phyloP scores from a whole-genome alignment of 2,113 vertebrate genomes.

The Albula glossodonta region DNA sequence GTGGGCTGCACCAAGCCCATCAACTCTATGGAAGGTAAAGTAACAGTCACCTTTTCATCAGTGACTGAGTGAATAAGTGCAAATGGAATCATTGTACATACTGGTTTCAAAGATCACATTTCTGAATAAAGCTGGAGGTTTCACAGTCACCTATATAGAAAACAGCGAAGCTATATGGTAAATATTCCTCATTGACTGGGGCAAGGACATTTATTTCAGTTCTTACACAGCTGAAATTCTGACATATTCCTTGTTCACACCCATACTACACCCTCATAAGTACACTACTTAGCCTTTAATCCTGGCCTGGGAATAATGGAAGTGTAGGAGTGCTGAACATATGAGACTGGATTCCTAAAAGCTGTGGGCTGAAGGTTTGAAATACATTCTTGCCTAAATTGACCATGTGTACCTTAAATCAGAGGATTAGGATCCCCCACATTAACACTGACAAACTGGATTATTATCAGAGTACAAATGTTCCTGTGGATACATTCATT shows the following conservation, averaged over 20 bases:
- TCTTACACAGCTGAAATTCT: background rate
- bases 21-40: conserved; percentile 89
- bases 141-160: background rate
- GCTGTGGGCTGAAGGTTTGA: background rate
- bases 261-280: background rate
- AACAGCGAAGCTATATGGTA: background rate
- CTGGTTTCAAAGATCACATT: background rate
- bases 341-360: background rate
- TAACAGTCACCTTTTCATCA: background rate
- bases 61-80: background rate
- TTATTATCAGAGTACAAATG: no score
- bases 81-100: background rate
- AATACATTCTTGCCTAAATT: background rate
- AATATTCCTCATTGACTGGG: background rate
- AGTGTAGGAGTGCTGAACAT: background rate
- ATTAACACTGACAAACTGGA: no score
- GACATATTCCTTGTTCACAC: background rate
- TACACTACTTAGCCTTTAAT: background rate
- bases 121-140: background rate
- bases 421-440: no score
- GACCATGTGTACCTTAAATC: no score
- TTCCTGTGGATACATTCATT: no score
- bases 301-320: background rate
- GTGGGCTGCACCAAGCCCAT: conserved; percentile 87
- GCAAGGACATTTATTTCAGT: background rate